Evolutionary conservation across 2,113 vertebrate species (phyloP).

Genomic region (Phalacrocorax brasilianus): DNA sequence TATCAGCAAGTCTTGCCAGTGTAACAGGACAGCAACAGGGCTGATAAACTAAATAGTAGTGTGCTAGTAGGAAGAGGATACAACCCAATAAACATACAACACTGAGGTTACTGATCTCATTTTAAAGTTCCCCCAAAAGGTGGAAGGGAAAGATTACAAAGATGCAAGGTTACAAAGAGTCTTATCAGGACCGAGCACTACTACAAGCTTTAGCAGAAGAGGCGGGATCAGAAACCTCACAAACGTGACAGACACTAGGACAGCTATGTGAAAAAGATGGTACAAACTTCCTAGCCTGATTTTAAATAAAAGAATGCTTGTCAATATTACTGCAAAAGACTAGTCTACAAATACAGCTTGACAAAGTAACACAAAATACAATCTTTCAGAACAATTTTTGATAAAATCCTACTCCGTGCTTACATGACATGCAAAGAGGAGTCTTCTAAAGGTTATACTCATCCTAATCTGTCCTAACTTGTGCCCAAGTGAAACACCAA

Average conservation of each 20-base stretch:
- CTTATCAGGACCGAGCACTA: background rate
- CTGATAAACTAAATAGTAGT: background rate
- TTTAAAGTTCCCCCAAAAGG: background rate
- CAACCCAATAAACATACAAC: background rate
- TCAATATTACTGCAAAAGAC: background rate
- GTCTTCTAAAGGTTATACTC: background rate
- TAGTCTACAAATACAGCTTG: background rate
- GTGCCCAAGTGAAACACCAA: background rate
- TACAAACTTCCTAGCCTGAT: background rate
- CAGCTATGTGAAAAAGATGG: background rate
- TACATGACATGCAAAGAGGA: background rate
- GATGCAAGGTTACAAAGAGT: background rate
- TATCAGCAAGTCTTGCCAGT: background rate
- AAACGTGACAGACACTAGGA: background rate
- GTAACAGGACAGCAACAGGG: background rate
- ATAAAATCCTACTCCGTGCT: background rate
- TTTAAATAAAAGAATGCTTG: background rate
- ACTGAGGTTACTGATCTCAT: background rate
- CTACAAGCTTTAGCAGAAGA: background rate
- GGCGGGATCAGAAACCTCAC: background rate
- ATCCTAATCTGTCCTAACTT: background rate
- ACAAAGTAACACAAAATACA: background rate
- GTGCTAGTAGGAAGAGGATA: background rate
- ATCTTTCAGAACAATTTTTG: background rate
- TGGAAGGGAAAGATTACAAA: background rate